A percentile compares a stretch with the other conserved stretches of the same genome.
phyloP scores from a whole-genome alignment of 2,113 vertebrate genomes.

The Brienomyrus brachyistius region DNA sequence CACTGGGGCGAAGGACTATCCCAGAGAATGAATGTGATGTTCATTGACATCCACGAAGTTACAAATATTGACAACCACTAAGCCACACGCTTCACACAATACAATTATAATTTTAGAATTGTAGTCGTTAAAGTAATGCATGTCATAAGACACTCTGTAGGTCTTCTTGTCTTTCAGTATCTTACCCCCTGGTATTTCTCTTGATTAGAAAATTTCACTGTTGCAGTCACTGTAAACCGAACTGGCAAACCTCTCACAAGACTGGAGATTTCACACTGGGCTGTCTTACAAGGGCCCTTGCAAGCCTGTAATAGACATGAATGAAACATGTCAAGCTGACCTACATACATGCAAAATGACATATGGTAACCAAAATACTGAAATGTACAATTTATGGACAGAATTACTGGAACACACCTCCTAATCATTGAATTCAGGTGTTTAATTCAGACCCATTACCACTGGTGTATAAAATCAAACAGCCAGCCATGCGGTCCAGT shows the following conservation, averaged over 20 bases:
- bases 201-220: constrained; percentile 28
- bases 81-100: neutral
- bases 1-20: neutral
- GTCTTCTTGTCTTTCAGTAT: neutral
- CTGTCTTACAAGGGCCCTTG: constrained; percentile 8
- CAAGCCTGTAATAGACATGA: constrained; percentile 38
- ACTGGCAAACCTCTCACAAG: constrained; percentile 27
- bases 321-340: neutral
- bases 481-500: neutral
- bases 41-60: neutral
- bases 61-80: neutral
- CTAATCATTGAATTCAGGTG: neutral
- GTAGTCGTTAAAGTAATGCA: neutral
- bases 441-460: neutral
- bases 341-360: neutral
- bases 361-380: neutral
- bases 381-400: neutral
- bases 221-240: constrained; percentile 32
- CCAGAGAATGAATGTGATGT: neutral
- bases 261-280: constrained; percentile 35
- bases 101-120: neutral
- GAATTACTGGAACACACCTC: neutral
- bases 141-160: neutral
- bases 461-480: neutral
- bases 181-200: constrained; percentile 9